phyloP scores from a whole-genome alignment of 2,113 vertebrate species.

The Sminthopsis crassicaudata region DNA sequence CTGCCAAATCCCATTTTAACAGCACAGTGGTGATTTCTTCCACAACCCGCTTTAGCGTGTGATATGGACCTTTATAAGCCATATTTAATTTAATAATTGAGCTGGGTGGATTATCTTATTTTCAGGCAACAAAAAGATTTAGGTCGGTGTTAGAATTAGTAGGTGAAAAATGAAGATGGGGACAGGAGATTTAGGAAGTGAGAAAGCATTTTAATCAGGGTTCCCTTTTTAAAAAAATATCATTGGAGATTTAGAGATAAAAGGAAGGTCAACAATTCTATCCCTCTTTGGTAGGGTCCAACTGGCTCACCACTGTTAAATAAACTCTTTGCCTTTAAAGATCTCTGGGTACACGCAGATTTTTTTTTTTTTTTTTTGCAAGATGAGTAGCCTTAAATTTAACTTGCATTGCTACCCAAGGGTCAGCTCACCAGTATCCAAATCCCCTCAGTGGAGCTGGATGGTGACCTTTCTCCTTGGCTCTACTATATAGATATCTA shows the following conservation, averaged over 20 bases:
- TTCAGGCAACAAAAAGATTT: slow-evolving; percentile 19
- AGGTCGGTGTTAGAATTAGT: not conserved
- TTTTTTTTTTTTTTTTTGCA: not conserved
- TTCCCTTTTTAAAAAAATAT: not conserved
- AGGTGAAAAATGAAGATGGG: not conserved
- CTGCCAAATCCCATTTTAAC: slow-evolving; percentile 50
- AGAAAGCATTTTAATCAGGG: not conserved
- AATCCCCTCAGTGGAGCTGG: not conserved
- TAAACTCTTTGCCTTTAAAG: not conserved
- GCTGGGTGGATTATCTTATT: not conserved
- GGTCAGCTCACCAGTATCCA: not conserved
- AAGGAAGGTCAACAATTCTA: not conserved
- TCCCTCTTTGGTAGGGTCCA: not conserved
- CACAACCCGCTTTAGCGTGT: not conserved
- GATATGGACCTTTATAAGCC: not conserved
- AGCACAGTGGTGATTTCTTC: slow-evolving; percentile 21
- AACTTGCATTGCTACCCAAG: not conserved
- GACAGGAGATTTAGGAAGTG: not conserved
- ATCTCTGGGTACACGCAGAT: not conserved
- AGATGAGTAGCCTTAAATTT: not conserved
- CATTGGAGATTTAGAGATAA: not conserved
- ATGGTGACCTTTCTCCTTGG: not conserved
- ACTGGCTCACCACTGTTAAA: not conserved
- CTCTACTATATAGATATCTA: not conserved
- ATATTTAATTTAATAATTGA: not conserved